Percentiles rank a stretch among this genome's conserved stretches.
These are phyloP conservation scores for Decapterus maruadsi DNA, from an alignment of 2,797 vertebrate species.

Conservation along the genomic window DNA sequence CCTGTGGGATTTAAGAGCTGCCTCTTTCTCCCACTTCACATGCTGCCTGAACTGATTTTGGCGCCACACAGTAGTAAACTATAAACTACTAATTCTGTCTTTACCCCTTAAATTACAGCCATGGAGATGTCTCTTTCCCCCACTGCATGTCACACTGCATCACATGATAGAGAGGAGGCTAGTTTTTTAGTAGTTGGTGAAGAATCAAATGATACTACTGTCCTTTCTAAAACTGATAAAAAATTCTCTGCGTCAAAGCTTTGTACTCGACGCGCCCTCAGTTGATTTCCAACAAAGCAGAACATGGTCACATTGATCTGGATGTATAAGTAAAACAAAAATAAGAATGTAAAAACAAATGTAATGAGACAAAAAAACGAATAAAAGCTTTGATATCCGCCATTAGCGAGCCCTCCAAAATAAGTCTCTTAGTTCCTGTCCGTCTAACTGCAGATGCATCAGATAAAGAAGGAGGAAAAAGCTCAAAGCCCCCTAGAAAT, in stretches of 20 bases:
- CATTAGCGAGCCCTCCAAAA: neutral
- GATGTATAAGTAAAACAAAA: neutral
- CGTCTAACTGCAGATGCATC: neutral
- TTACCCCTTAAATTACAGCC: conserved; percentile 37
- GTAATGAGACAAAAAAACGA: neutral
- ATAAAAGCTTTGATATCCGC: neutral
- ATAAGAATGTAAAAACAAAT: neutral
- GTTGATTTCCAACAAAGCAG: neutral
- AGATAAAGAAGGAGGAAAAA: neutral
- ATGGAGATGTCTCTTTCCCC: neutral
- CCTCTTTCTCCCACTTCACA: conserved; percentile 22
- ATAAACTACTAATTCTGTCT: conserved; percentile 35
- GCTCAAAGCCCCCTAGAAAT: neutral
- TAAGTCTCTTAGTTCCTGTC: neutral
- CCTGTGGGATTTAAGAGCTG: conserved; percentile 16
- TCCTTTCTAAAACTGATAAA: neutral
- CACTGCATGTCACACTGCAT: neutral
- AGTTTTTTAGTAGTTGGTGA: neutral
- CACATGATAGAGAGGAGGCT: neutral
- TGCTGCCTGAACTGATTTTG: conserved; percentile 26
- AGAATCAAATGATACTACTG: neutral
- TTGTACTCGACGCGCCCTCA: neutral
- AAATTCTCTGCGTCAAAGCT: neutral
- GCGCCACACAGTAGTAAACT: conserved; percentile 29
- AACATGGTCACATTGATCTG: neutral